Conservation (phyloP, 2,113 vertebrate genomes). For the Python bivittatus region DNA sequence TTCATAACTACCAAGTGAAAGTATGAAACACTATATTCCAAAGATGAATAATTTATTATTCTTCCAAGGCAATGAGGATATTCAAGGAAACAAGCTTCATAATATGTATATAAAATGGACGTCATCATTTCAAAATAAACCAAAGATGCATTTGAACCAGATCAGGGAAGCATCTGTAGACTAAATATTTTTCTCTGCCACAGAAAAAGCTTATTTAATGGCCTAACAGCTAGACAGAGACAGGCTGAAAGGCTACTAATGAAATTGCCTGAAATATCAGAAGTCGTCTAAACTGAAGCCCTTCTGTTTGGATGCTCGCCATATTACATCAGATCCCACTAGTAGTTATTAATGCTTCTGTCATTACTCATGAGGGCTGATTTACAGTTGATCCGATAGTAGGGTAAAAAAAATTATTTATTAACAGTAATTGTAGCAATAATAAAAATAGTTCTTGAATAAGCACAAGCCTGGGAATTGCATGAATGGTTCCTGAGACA, state of each 20-base stretch:
- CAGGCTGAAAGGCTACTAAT: background rate
- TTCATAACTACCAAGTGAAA: background rate
- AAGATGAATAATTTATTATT: constrained; percentile 2
- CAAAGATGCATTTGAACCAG: background rate
- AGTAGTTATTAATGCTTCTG: background rate
- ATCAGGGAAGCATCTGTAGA: background rate
- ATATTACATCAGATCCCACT: background rate
- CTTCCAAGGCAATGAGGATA: constrained; percentile 4
- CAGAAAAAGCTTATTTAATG: background rate
- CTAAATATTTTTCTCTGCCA: constrained; percentile 21
- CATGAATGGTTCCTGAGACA: background rate
- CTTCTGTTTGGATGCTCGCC: background rate
- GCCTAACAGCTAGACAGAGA: background rate
- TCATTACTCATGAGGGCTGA: background rate
- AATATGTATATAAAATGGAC: background rate
- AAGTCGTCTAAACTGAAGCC: background rate
- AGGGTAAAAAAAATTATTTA: background rate
- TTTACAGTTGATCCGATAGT: background rate
- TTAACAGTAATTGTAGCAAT: background rate
- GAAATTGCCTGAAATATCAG: background rate
- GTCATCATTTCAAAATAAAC: constrained; percentile 1
- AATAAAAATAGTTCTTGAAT: background rate
- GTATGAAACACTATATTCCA: background rate
- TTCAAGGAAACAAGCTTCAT: background rate
- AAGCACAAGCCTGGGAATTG: background rate